These are phyloP conservation scores for Zoanthus sociatus DNA, from an alignment of 92 coral and sea anemone species.

Conservation along the genomic window DNA sequence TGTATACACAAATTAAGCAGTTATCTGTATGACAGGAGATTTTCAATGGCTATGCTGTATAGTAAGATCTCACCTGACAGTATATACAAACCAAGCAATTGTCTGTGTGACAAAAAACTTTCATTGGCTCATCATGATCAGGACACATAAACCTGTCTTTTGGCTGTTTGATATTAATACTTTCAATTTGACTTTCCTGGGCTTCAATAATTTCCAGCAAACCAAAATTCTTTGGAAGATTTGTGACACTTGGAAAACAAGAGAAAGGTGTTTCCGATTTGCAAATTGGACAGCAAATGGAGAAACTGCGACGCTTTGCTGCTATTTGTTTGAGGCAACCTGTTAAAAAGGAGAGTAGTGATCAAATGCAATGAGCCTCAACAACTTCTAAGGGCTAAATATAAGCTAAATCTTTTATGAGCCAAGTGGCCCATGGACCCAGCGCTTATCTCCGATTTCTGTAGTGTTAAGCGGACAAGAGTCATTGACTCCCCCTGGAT, in stretches of 20 bases:
- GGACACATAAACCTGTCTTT: constrained; percentile 74
- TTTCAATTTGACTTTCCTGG: constrained; percentile 18
- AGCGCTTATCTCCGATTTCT: too few species aligned
- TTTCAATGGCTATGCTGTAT: too few species aligned
- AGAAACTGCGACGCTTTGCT: constrained; percentile 66
- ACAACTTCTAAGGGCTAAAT: too few species aligned
- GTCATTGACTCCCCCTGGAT: too few species aligned
- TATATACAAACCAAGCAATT: constrained; percentile 89
- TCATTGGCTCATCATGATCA: constrained; percentile 92
- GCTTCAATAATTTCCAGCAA: constrained; percentile 84
- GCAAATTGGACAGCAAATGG: constrained; percentile 87
- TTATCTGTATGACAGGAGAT: too few species aligned
- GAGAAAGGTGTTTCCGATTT: constrained; percentile 77
- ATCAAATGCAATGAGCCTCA: neutral
- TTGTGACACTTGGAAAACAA: constrained; percentile 59
- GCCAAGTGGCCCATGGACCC: too few species aligned
- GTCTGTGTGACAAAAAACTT: constrained; percentile 88
- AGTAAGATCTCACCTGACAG: constrained; percentile 75
- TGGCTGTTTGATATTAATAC: constrained; percentile 48
- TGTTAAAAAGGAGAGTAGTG: neutral
- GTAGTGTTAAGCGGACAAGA: too few species aligned
- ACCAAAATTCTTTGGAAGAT: constrained; percentile 92
- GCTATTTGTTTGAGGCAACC: constrained; percentile 81
- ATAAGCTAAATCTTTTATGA: too few species aligned
- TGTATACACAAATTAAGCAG: too few species aligned